Evolutionary conservation across 2,888 invertebrate genomes (phyloP), one percentile per base, ranked within the genome.

Genomic region (Plusia festucae): DNA sequence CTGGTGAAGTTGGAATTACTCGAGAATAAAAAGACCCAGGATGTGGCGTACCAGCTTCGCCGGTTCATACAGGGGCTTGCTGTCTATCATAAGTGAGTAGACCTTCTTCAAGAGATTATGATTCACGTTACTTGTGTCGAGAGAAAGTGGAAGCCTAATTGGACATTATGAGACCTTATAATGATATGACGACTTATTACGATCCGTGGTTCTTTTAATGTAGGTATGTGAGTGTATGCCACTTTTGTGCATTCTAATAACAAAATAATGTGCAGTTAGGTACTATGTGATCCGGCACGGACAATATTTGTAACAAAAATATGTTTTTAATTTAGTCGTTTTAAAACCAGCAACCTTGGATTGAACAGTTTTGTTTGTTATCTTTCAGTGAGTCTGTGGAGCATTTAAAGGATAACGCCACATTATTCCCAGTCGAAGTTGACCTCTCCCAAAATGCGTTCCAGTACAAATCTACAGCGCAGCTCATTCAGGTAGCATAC

Each of bases 21-120:
- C 22, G 99, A 99, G 87, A 99, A 99, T 87, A 99, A 99, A 91
- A 99, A 99, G 90, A 99, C 99, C 0, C 99, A 99, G 88, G 99
- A 99, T 81, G 97, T 99, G 3, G 98, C 99, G 0, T 97, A 96
- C 75, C 98, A 98, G 81, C 91, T 98, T 8, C 97, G 98, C 69
- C 96, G 97, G 77, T 96, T 99, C 65, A 97, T 99, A 15, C 96
- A 97, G 60, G 98, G 98, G 0, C 95, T 99, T 74, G 97, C 98
- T 0, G 96, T 96, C 18, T 94, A 96, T 63, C 95, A 96, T 66
- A 91, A 93, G 89, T 95, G 70, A 84, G 91, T 83, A 22, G 22
- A 11, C n/a, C 16, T 55, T n/a, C 1, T 3, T 24, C 16, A n/a
- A 44, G 11, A 44, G 11, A 0, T 59, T 4, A 16, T 15, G 8